Conservation (phyloP, 1,140 invertebrate genomes). For the Drosophila oshimai region DNA sequence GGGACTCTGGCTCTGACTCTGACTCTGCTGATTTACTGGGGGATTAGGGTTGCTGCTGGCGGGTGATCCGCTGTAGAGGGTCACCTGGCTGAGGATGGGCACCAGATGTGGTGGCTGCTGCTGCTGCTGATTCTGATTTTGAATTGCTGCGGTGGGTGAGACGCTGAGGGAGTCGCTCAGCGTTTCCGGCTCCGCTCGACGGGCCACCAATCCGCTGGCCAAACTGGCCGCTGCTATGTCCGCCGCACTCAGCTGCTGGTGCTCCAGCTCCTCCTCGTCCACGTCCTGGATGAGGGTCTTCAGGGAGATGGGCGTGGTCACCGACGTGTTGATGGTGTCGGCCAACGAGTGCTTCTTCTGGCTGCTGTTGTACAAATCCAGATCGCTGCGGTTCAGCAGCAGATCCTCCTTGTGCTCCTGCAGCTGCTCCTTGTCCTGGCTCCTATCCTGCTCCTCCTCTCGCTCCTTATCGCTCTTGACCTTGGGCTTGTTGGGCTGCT, state of each 20-base stretch:
- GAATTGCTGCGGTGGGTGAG: slow-evolving; percentile 63
- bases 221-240: slow-evolving; percentile 74
- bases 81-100: slow-evolving; percentile 25
- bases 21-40: slow-evolving; percentile 73
- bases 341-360: slow-evolving; percentile 76
- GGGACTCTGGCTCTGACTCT: slow-evolving; percentile 78
- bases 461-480: background rate
- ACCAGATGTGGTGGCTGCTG: slow-evolving; percentile 1
- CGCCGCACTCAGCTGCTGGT: slow-evolving; percentile 64
- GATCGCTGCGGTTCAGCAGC: background rate
- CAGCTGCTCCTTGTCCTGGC: slow-evolving; percentile 25
- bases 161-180: slow-evolving; percentile 78
- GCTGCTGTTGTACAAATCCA: slow-evolving; percentile 20
- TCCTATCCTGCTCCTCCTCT: background rate
- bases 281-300: slow-evolving; percentile 80
- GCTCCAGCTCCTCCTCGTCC: slow-evolving; percentile 66
- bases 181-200: slow-evolving; percentile 75
- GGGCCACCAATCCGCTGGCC: slow-evolving; percentile 69
- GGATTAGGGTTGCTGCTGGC: slow-evolving; percentile 24
- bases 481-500: too few relatives aligned
- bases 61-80: slow-evolving; percentile 28
- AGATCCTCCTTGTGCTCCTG: slow-evolving; percentile 6
- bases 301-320: slow-evolving; percentile 73
- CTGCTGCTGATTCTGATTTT: slow-evolving; percentile 30
- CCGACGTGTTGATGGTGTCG: slow-evolving; percentile 73